Evolutionary conservation across 2,797 vertebrate species (phyloP).

Genomic region (Acrocephalus scirpaceus): DNA sequence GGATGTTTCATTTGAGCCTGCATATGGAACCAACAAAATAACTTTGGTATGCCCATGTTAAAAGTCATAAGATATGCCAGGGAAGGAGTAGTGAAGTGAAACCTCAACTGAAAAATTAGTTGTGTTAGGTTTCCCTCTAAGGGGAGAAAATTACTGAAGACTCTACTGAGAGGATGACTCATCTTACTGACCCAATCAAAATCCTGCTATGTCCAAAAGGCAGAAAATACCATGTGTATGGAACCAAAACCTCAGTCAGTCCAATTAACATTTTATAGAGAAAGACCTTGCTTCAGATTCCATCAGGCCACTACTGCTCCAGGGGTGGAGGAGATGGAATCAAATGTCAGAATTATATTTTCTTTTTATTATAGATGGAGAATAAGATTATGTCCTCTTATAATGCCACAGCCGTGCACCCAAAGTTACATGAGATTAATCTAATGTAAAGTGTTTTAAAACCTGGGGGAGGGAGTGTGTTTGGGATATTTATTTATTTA

Average conservation of each 20-base stretch:
- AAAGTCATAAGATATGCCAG: background rate
- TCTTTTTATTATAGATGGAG: background rate
- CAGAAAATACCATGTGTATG: background rate
- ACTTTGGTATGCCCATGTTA: fast-evolving
- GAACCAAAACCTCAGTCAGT: background rate
- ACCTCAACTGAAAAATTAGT: background rate
- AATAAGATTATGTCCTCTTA: background rate
- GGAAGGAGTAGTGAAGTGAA: background rate
- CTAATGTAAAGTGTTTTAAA: background rate
- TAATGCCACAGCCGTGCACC: background rate
- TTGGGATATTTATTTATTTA: background rate
- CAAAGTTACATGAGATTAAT: background rate
- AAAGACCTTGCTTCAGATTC: background rate
- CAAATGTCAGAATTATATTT: background rate
- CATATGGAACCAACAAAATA: background rate
- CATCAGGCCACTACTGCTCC: background rate
- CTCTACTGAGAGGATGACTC: background rate
- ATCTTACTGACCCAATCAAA: background rate
- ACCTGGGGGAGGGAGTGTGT: background rate
- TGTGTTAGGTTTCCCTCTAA: background rate
- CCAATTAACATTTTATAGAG: background rate
- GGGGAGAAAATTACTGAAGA: background rate
- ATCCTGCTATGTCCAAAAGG: background rate
- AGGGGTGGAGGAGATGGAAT: background rate
- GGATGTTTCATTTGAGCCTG: background rate